Evolutionary conservation across 2,888 invertebrate species (phyloP).

Genomic region (Scaptomyza polygonia): DNA sequence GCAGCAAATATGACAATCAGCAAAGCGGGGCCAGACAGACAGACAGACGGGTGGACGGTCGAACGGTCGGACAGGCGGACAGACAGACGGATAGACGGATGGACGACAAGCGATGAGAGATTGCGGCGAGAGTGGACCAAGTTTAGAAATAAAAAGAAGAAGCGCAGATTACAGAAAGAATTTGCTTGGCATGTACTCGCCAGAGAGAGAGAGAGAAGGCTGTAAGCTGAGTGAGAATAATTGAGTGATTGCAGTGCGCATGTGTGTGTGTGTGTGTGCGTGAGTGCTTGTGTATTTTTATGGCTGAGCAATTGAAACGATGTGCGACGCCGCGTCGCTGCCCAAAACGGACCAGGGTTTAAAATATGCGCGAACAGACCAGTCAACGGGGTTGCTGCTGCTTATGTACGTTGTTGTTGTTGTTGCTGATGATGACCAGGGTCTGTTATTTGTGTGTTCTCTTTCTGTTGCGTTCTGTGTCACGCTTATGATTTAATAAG

Average conservation of each 20-base stretch:
- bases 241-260: constrained; percentile 12
- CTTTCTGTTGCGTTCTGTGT: constrained; percentile 48
- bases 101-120: constrained; percentile 42
- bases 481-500: constrained; percentile 80
- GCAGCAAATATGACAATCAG: constrained; percentile 66
- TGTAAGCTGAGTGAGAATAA: constrained; percentile 11
- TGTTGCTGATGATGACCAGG: constrained; percentile 34
- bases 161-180: constrained; percentile 49
- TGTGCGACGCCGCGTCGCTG: constrained; percentile 31
- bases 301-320: constrained; percentile 51
- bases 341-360: constrained; percentile 67
- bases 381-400: constrained; percentile 56
- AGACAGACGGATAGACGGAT: background rate
- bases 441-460: constrained; percentile 4
- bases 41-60: background rate
- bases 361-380: constrained; percentile 65
- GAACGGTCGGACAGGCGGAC: background rate
- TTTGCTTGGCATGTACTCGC: constrained; percentile 1
- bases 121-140: constrained; percentile 72
- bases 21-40: constrained; percentile 18
- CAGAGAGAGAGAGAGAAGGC: background rate
- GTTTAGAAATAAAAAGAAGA: constrained; percentile 65
- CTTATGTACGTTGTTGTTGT: too few relatives aligned
- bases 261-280: constrained; percentile 14
- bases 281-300: constrained; percentile 14